A percentile compares a stretch with the other conserved stretches of the same genome.
phyloP scores from a whole-genome alignment of 1,140 invertebrate genomes.

The Aphelinus certus region DNA sequence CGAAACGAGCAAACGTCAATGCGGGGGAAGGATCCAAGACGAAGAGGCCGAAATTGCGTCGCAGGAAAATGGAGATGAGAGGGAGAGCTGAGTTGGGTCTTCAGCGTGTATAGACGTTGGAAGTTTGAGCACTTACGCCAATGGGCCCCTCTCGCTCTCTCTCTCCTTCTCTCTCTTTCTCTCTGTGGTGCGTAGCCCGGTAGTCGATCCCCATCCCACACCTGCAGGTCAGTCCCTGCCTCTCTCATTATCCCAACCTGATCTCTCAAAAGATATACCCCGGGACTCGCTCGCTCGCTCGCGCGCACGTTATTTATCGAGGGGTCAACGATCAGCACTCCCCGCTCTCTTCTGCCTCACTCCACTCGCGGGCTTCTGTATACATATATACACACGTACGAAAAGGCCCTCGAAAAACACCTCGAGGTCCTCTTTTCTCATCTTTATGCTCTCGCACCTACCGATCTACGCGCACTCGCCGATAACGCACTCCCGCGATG shows the following conservation, averaged over 20 bases:
- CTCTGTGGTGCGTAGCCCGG: slow-evolving; percentile 56
- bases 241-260: slow-evolving; percentile 63
- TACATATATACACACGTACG: too few species aligned
- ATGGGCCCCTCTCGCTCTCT: neutral
- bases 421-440: slow-evolving; percentile 26
- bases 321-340: slow-evolving; percentile 61
- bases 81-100: too few species aligned
- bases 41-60: slow-evolving; percentile 23
- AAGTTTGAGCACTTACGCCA: too few species aligned
- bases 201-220: slow-evolving; percentile 60
- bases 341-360: slow-evolving; percentile 32
- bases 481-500: slow-evolving; percentile 9
- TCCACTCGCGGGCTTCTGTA: too few species aligned
- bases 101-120: too few species aligned
- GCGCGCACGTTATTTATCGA: slow-evolving; percentile 63
- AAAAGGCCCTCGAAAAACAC: slow-evolving; percentile 47
- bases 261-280: slow-evolving; percentile 62
- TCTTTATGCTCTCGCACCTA: neutral
- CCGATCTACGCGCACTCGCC: slow-evolving; percentile 21
- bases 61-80: slow-evolving; percentile 26
- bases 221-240: slow-evolving; percentile 60
- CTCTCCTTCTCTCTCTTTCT: slow-evolving; percentile 29
- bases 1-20: too few species aligned
- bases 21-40: too few species aligned
- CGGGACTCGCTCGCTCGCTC: slow-evolving; percentile 48